Conservation (phyloP, 2,113 vertebrate species). For the Odontesthes bonariensis region DNA sequence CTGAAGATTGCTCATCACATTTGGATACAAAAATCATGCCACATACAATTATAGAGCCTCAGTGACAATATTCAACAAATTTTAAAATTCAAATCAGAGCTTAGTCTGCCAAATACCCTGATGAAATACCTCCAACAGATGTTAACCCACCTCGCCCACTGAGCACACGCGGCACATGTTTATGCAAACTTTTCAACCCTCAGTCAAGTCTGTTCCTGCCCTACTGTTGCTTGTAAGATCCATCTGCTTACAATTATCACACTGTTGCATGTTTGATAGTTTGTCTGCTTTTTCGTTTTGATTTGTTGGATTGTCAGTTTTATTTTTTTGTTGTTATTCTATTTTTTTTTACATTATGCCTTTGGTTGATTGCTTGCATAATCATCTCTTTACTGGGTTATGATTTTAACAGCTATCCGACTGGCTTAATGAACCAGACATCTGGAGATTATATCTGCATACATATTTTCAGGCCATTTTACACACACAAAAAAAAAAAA, state of each 20-base stretch:
- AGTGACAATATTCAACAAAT: conserved; percentile 36
- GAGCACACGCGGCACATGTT: conserved; percentile 16
- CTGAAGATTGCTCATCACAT: conserved; percentile 28
- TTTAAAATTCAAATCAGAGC: conserved; percentile 61
- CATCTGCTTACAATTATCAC: conserved; percentile 16
- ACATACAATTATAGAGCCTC: conserved; percentile 39
- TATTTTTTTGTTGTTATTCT: background rate
- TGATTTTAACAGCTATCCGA: conserved; percentile 15
- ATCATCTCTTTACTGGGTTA: conserved; percentile 7
- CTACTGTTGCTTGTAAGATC: background rate
- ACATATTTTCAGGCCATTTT: background rate
- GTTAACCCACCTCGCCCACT: conserved; percentile 22
- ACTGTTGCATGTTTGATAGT: background rate
- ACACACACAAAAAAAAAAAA: too few species aligned
- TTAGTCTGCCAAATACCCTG: conserved; percentile 48
- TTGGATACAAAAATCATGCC: conserved; percentile 31
- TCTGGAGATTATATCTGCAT: conserved; percentile 8
- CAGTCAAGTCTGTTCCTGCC: conserved; percentile 7
- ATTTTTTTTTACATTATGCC: background rate
- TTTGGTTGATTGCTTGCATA: conserved; percentile 18
- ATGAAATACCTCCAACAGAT: conserved; percentile 51
- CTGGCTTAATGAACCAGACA: background rate
- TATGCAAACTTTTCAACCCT: conserved; percentile 27
- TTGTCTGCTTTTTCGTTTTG: background rate
- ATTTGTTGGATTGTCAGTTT: background rate